Base-by-base conservation (phyloP, 1,140 invertebrate genomes). In the Eupeodes corollae region DNA sequence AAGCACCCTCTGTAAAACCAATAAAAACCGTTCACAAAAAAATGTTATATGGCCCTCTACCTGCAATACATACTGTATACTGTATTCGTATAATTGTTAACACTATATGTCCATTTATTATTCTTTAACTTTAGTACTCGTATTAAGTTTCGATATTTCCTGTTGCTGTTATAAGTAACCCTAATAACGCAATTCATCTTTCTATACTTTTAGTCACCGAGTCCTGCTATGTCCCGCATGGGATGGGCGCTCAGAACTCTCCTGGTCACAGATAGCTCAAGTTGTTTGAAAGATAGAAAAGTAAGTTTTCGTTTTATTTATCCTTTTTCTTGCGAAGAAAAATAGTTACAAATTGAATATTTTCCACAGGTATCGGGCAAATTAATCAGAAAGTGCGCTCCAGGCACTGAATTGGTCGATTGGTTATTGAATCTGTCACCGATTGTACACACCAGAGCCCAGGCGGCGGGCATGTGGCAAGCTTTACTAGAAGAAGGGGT, bases 381-480 rank as follows among this genome's bases (percentile, higher is more conserved):
- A 58, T 57, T 77, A 46, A 76, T 78, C 42, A 67, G 74, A 44
- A 72, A 75, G 52, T 78, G 76, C 59, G 76, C 76, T 19, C 74
- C 76, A 2, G 77, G 77, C 19, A 76, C 72, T 2, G 87, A 90
- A 63, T 76, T 90, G 61, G 83, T 86, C 2, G 84, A 88, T 60
- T 90, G 87, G 86, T 60, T 90, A 21, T 63, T 86, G 51, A 69
- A 67, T 47, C 63, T 76, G 32, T 71, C 71, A 37, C 66, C 71
- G 33, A 70, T 70, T 56, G 73, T 73, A 42, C 71, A 70, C 70
- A 80, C 79, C n/a, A 68, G 85, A 47, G 75, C 78, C 48, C 82
- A 87, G 56, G 84, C 86, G 21, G 78, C 81, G 14, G 84, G 79
- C 19, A 88, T 89, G 79, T 90, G 85, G 82, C 88, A 91, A 61